Base-by-base conservation (phyloP, 1,140 invertebrate species). In the Coenobita brevimanus region DNA sequence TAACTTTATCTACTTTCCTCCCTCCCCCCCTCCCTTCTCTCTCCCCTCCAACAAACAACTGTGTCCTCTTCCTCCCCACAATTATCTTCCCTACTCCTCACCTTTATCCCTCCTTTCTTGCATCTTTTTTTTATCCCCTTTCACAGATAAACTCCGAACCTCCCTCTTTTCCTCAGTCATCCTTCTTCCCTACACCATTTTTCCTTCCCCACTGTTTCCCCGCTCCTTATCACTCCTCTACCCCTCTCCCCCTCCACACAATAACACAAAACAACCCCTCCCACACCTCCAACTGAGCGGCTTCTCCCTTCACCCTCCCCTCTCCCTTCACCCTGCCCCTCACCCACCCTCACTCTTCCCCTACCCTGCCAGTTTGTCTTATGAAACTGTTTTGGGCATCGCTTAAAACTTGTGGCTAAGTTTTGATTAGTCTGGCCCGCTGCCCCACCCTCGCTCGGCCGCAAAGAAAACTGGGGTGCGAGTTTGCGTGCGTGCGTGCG, bases 391-490 rank as follows among this genome's bases (percentile, higher is more conserved):
- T 67, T 67, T 67, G 30, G 64, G 36, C 36, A 33, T 67, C 64
- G 15, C 36, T 67, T 67, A 67, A 67, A 67, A 67, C 4, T 67
- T 67, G 64, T 67, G 64, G 30, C 1, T 33, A 67, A 67, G 64
- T 67, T 67, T 67, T 67, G 64, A 67, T 67, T 75, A 75, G 64
- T 67, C n/a, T n/a, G n/a, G n/a, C n/a, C n/a, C n/a, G n/a, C n/a
- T n/a, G n/a, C n/a, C n/a, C n/a, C n/a, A n/a, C n/a, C n/a, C n/a
- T n/a, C n/a, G n/a, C n/a, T n/a, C n/a, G n/a, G n/a, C n/a, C n/a
- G n/a, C n/a, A n/a, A n/a, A n/a, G n/a, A n/a, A n/a, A n/a, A n/a
- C n/a, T n/a, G n/a, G n/a, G n/a, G n/a, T n/a, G n/a, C n/a, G n/a
- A n/a, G n/a, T n/a, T n/a, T n/a, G n/a, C n/a, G n/a, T n/a, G n/a